These are phyloP conservation scores for Bathynomus jamesi DNA, from an alignment of 1,140 invertebrate species.

Conservation along the genomic window DNA sequence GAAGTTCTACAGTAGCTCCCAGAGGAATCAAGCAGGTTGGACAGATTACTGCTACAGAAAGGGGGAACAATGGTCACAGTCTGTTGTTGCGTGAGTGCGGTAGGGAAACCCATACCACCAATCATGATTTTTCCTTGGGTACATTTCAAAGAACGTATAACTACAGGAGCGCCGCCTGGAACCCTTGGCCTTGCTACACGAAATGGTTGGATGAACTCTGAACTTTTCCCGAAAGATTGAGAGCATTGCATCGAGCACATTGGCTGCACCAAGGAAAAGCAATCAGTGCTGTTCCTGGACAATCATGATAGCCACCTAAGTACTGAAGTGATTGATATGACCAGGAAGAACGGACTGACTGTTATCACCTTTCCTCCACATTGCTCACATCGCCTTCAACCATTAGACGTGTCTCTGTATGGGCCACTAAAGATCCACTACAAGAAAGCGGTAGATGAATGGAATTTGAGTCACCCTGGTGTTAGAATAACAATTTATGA, in stretches of 20 bases:
- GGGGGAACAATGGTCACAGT: slow-evolving; percentile 45
- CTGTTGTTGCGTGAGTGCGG: slow-evolving; percentile 40
- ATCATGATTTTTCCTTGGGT: slow-evolving; percentile 45
- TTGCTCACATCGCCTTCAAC: no score
- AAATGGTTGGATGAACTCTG: slow-evolving; percentile 40
- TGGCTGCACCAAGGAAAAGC: slow-evolving; percentile 32
- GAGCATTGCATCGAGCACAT: slow-evolving; percentile 42
- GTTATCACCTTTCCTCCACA: slow-evolving; percentile 40
- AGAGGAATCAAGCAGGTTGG: slow-evolving; percentile 47
- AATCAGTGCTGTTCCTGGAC: slow-evolving; percentile 39
- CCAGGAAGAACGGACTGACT: slow-evolving; percentile 54
- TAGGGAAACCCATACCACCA: slow-evolving; percentile 44
- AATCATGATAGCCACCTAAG: slow-evolving; percentile 34
- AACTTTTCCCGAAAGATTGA: slow-evolving; percentile 35
- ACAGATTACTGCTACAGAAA: slow-evolving; percentile 42
- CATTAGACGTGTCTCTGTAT: no score
- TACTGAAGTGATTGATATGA: slow-evolving; percentile 28
- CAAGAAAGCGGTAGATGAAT: no score
- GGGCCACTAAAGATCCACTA: no score
- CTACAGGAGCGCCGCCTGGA: slow-evolving; percentile 44
- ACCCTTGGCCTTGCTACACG: slow-evolving; percentile 6
- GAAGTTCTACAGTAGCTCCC: slow-evolving; percentile 42
- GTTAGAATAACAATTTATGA: no score
- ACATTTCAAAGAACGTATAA: slow-evolving; percentile 43
- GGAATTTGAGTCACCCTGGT: no score